phyloP scores from a whole-genome alignment of 2,113 vertebrate species.

The Verasper variegatus region DNA sequence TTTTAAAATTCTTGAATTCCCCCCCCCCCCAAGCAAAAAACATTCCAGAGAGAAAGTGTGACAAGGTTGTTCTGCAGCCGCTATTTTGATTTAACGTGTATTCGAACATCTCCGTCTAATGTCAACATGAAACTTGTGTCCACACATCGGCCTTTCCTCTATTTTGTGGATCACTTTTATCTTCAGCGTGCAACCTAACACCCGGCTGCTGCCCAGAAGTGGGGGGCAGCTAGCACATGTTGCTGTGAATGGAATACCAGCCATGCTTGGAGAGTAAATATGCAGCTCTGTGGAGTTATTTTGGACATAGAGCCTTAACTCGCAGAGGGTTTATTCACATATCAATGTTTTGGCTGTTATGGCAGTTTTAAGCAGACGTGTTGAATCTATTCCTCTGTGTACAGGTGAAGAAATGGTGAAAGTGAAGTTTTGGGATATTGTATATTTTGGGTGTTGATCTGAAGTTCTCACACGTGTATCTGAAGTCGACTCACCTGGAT shows the following conservation, averaged over 20 bases:
- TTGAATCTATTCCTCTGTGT: not conserved
- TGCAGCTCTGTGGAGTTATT: slow-evolving; percentile 26
- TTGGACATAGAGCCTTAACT: slow-evolving; percentile 5
- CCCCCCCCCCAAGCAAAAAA: not conserved
- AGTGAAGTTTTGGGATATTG: not conserved
- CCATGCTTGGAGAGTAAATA: slow-evolving; percentile 55
- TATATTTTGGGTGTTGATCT: not conserved
- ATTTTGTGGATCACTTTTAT: slow-evolving; percentile 17
- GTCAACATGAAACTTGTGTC: not conserved
- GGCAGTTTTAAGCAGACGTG: not conserved
- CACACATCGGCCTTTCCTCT: not conserved
- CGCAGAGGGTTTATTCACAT: not conserved
- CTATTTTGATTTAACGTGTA: not conserved
- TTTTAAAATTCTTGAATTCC: not conserved
- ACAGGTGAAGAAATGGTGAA: not conserved
- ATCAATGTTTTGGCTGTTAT: not conserved
- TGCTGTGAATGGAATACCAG: slow-evolving; percentile 73
- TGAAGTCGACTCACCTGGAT: slow-evolving; percentile 89
- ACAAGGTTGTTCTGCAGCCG: not conserved
- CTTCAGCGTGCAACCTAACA: slow-evolving; percentile 51
- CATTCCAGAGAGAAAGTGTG: not conserved
- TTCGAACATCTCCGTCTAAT: not conserved
- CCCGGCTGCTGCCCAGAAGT: slow-evolving; percentile 9
- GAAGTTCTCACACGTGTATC: not conserved
- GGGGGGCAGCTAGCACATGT: slow-evolving; percentile 61